Conservation (phyloP, 2,113 vertebrate genomes). For the Bostrychus sinensis region DNA sequence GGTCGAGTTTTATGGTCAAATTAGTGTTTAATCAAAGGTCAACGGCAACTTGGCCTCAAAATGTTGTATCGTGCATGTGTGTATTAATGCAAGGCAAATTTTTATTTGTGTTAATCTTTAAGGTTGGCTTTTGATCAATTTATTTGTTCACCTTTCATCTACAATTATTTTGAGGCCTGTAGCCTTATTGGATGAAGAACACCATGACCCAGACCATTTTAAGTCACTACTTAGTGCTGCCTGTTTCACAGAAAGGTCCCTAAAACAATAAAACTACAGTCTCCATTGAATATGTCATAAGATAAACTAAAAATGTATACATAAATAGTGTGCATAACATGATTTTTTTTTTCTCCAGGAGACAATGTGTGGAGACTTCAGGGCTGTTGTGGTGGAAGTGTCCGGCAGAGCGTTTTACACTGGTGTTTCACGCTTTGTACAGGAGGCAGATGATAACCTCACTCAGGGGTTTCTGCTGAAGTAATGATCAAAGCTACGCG, state of each 20-base stretch:
- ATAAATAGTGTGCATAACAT: no score
- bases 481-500: slow-evolving; percentile 60
- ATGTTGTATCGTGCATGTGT: background rate
- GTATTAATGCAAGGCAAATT: no score
- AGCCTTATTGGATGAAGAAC: background rate
- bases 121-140: background rate
- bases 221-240: background rate
- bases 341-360: slow-evolving; percentile 77
- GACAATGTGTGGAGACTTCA: slow-evolving; percentile 84
- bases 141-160: background rate
- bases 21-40: slow-evolving; percentile 15
- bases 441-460: slow-evolving; percentile 85
- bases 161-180: background rate
- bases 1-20: background rate
- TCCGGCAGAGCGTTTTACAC: slow-evolving; percentile 90
- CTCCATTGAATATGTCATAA: no score
- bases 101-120: background rate
- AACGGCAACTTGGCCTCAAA: background rate
- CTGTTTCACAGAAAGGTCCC: no score
- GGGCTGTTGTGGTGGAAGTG: slow-evolving; percentile 91
- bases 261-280: no score
- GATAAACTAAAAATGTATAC: no score
- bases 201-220: background rate
- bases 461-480: slow-evolving; percentile 87
- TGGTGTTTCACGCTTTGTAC: slow-evolving; percentile 83